Evolutionary conservation across 2,888 invertebrate genomes (phyloP).

Genomic region (Leptarthrus brevirostris): DNA sequence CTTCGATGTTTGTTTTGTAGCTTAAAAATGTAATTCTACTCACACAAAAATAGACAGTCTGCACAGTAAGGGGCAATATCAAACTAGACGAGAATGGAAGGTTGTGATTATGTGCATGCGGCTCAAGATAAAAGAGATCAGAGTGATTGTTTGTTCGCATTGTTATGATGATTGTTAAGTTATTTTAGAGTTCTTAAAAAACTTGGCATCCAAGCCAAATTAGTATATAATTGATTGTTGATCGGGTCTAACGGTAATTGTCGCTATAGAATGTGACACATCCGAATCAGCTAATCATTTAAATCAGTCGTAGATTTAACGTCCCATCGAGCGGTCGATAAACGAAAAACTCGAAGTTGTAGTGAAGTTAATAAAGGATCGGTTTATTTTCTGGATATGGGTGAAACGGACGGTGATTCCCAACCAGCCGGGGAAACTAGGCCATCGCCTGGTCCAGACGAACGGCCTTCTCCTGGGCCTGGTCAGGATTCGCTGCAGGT

Average conservation of each 20-base stretch:
- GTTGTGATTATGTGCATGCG: neutral
- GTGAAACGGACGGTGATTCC: conserved; percentile 65
- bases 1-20: conserved; percentile 21
- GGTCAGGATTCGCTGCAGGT: conserved; percentile 63
- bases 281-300: conserved; percentile 54
- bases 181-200: conserved; percentile 51
- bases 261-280: conserved; percentile 31
- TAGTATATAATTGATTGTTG: conserved; percentile 55
- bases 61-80: neutral
- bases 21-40: neutral
- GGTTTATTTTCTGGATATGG: conserved; percentile 59
- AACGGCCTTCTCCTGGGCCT: conserved; percentile 58
- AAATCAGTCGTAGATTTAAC: conserved; percentile 66
- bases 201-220: conserved; percentile 57
- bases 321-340: conserved; percentile 66
- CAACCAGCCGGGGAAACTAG: conserved; percentile 62
- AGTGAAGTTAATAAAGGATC: conserved; percentile 55
- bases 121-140: neutral
- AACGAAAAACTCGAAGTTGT: conserved; percentile 58
- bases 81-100: conserved; percentile 13
- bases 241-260: conserved; percentile 33
- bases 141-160: neutral
- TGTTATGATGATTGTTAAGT: conserved; percentile 14
- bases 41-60: neutral
- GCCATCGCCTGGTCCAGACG: conserved; percentile 56